Evolutionary conservation across 1,140 invertebrate species (phyloP).

Genomic region (Chrysomallon squamiferum): DNA sequence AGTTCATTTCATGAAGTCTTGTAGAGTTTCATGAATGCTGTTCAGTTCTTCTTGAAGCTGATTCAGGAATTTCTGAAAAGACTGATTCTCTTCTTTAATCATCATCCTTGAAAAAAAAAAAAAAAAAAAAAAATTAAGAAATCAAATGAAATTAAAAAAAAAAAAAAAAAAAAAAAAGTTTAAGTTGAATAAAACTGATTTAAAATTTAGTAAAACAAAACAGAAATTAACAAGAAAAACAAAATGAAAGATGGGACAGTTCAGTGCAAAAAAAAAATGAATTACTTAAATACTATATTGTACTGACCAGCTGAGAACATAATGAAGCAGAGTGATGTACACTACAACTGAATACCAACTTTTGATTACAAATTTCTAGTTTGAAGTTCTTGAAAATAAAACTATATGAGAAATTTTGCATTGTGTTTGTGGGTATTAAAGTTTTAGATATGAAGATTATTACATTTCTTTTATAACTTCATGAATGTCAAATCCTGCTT

Average conservation of each 20-base stretch:
- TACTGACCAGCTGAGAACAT: too few species aligned
- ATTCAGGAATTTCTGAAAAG: neutral
- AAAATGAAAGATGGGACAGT: neutral
- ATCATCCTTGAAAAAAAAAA: constrained; percentile 2
- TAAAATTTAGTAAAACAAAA: neutral
- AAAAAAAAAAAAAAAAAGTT: neutral
- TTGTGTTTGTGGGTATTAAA: too few species aligned
- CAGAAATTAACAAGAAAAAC: neutral
- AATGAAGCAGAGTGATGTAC: too few species aligned
- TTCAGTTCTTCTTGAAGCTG: neutral
- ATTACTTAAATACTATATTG: neutral
- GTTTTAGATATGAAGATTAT: too few species aligned
- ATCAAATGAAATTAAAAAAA: constrained; percentile 1
- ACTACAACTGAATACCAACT: too few species aligned
- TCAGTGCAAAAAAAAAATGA: neutral
- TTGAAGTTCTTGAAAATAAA: too few species aligned
- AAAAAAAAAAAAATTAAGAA: neutral
- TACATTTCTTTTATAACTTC: too few species aligned
- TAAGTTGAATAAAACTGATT: neutral
- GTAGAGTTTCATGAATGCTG: neutral
- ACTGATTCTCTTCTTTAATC: constrained; percentile 7
- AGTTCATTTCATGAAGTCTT: neutral
- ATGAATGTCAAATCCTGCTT: too few species aligned
- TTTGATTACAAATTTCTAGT: too few species aligned
- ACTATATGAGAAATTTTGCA: too few species aligned